phyloP scores from a whole-genome alignment of 2,888 invertebrate species.

The Hedya salicella region DNA sequence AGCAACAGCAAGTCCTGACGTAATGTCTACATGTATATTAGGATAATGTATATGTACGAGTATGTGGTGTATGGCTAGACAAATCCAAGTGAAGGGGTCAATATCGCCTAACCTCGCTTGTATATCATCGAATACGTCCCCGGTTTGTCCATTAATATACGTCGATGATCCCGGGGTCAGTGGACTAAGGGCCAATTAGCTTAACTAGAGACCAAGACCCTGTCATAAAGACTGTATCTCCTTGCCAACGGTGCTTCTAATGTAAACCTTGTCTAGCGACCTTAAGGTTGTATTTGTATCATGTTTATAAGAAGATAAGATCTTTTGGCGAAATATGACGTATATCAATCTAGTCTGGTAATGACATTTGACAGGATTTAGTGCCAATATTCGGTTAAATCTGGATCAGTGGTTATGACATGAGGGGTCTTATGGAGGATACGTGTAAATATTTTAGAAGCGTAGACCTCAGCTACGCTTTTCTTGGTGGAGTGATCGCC shows the following conservation, averaged over 20 bases:
- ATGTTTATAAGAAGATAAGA: neutral
- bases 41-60: too few species aligned
- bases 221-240: neutral
- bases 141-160: neutral
- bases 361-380: constrained; percentile 11
- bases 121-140: neutral
- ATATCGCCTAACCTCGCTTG: neutral
- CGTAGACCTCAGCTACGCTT: too few species aligned
- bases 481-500: too few species aligned
- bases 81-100: too few species aligned
- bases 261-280: neutral
- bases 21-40: too few species aligned
- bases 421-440: too few species aligned
- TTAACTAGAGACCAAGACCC: constrained; percentile 21
- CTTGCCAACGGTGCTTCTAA: neutral
- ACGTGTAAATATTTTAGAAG: too few species aligned
- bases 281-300: neutral
- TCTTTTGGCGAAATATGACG: neutral
- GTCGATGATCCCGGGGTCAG: constrained; percentile 49
- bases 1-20: too few species aligned
- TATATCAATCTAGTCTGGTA: neutral
- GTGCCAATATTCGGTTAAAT: neutral
- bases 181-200: constrained; percentile 52
- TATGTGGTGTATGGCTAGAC: too few species aligned
- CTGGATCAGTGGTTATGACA: neutral